phyloP scores from a whole-genome alignment of 2,113 vertebrate species.

The Cynocephalus volans region DNA sequence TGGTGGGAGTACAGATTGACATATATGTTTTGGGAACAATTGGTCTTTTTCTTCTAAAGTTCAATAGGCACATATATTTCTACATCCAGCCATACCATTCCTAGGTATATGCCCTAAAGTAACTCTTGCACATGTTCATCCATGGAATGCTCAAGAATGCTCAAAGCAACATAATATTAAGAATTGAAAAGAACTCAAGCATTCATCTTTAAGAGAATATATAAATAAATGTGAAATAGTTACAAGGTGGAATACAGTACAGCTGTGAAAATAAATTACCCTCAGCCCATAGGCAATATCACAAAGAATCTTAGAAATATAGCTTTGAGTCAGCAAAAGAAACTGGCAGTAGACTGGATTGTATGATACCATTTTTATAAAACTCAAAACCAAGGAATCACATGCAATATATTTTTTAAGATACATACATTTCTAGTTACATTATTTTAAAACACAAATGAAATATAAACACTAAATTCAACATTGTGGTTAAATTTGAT shows the following conservation, averaged over 20 bases:
- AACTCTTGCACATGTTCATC: neutral
- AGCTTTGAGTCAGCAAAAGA: neutral
- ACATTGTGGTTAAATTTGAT: neutral
- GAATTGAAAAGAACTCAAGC: neutral
- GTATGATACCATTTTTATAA: neutral
- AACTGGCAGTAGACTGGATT: neutral
- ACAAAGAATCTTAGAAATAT: neutral
- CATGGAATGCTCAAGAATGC: neutral
- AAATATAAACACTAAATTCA: neutral
- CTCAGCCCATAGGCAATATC: neutral
- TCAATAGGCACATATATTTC: neutral
- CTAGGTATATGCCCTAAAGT: neutral
- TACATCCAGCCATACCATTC: neutral
- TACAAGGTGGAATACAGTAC: neutral
- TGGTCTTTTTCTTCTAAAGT: neutral
- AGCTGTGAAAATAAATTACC: neutral
- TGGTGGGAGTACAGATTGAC: neutral
- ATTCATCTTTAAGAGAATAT: neutral
- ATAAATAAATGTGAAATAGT: neutral
- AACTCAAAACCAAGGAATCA: neutral
- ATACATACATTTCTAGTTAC: neutral
- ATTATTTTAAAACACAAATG: neutral
- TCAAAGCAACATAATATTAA: neutral
- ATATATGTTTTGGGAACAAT: neutral
- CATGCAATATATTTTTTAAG: neutral